Base-by-base conservation (phyloP, 2,113 vertebrate genomes). In the Crotalus viridis region DNA sequence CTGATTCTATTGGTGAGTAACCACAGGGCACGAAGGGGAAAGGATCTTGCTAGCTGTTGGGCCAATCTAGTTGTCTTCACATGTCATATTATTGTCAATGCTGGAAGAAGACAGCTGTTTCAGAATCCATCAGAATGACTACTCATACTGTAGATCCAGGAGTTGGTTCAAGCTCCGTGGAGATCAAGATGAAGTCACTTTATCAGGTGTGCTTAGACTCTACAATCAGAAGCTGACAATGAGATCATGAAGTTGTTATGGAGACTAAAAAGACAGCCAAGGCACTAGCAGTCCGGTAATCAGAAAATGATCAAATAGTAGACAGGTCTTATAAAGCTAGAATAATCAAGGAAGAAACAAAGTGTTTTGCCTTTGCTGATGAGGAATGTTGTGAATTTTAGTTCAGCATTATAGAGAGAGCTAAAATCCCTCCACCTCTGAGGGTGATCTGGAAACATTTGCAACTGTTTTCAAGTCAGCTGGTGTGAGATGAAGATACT, bases 1-100 rank as follows among this genome's bases (percentile, higher is more conserved):
- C 98, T 69, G 96, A 96, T 92, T 88, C 97, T 69, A 97, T 99
- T 64, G 98, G 99, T 99, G 96, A 99, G 98, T 94, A 56, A 24
- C 1, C 19, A 24, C 5, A 28, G 21, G 28, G 24, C 22, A 15
- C 48, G 24, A 48, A 10, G 0, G 33, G 10, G 9, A 24, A 51
- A 54, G 10, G 2, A 8, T 48, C 43, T 89, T 61, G 43, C 55
- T 48, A 59, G 39, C 21, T 64, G 39, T 24, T 48, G 89, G 28
- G 52, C 28, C 28, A 22, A 54, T 52, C 48, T 21, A 33, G 48
- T 6, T 52, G 17, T n/a, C 48, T 10, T 21, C 52, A 21, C 9
- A 1, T 19, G 19, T 54, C 17, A 39, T 39, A 4, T 55, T n/a
- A 56, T 33, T 89, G 21, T 22, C 55, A 26, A 3, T 26, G 10